Percentiles rank a stretch among this genome's conserved stretches.
These are phyloP conservation scores for Acestrorhynchus altus DNA, from an alignment of 2,797 vertebrate species.

Conservation along the genomic window DNA sequence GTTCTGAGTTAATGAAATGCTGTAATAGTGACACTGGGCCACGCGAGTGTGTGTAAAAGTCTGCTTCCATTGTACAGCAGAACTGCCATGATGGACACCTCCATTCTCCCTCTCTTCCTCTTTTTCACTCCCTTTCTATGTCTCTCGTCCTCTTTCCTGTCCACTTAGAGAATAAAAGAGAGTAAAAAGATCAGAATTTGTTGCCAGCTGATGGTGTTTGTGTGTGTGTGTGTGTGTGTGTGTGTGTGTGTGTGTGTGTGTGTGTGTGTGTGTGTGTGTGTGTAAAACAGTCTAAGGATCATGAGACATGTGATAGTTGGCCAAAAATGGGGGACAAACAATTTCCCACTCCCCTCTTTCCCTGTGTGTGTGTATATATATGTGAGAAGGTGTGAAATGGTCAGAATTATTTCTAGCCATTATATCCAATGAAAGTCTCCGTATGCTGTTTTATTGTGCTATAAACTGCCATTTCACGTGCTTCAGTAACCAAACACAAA, in stretches of 20 bases:
- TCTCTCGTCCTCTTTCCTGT: slow-evolving; percentile 60
- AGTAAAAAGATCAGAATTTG: slow-evolving; percentile 20
- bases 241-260: no score
- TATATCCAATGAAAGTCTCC: slow-evolving; percentile 93
- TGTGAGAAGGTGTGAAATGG: slow-evolving; percentile 81
- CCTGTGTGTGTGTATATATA: slow-evolving; percentile 56
- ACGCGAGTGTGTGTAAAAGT: slow-evolving; percentile 42
- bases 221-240: slow-evolving; percentile 16
- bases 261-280: no score
- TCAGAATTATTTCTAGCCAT: slow-evolving; percentile 83
- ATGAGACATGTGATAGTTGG: slow-evolving; percentile 43
- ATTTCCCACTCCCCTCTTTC: slow-evolving; percentile 69
- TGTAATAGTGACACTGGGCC: slow-evolving; percentile 53
- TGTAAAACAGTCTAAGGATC: not conserved
- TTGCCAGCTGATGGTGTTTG: slow-evolving; percentile 20
- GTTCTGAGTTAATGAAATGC: slow-evolving; percentile 55
- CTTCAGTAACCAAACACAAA: slow-evolving; percentile 93
- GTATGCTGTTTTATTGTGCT: slow-evolving; percentile 92
- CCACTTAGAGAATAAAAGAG: slow-evolving; percentile 23
- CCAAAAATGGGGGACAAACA: slow-evolving; percentile 53
- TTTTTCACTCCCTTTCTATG: not conserved
- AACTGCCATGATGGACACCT: slow-evolving; percentile 42
- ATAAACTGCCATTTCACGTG: slow-evolving; percentile 90
- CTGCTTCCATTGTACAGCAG: slow-evolving; percentile 33
- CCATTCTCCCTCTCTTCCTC: slow-evolving; percentile 18